Conservation (phyloP, 2,888 invertebrate genomes). For the Melanostoma mellinum region DNA sequence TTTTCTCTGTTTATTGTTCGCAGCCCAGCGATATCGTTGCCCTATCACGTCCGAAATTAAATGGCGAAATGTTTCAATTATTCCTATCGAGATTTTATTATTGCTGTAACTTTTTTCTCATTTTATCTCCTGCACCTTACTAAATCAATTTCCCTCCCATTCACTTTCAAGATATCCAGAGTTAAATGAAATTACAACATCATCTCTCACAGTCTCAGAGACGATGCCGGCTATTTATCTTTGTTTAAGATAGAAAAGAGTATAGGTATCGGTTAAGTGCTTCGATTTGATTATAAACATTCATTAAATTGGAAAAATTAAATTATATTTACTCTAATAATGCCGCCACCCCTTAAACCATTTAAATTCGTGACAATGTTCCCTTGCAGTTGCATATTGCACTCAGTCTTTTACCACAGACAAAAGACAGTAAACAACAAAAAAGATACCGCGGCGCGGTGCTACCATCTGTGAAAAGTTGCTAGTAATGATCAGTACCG, state of each 20-base stretch:
- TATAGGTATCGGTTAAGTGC: constrained; percentile 21
- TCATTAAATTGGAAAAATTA: constrained; percentile 50
- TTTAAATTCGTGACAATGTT: constrained; percentile 63
- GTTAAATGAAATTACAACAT: constrained; percentile 65
- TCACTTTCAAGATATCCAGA: constrained; percentile 51
- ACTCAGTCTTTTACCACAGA: constrained; percentile 26
- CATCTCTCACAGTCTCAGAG: constrained; percentile 22
- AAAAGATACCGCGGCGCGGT: constrained; percentile 2
- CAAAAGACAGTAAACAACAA: background rate
- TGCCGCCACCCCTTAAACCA: constrained; percentile 48
- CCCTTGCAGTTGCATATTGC: background rate
- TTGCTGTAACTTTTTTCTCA: constrained; percentile 23
- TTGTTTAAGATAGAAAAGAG: constrained; percentile 20
- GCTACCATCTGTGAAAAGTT: constrained; percentile 35
- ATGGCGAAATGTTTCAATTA: constrained; percentile 79
- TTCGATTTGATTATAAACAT: constrained; percentile 44
- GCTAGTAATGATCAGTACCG: constrained; percentile 52
- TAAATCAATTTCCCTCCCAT: constrained; percentile 61
- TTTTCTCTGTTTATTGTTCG: constrained; percentile 5
- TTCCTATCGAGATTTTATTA: constrained; percentile 69
- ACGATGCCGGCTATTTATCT: constrained; percentile 31
- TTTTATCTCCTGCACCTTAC: constrained; percentile 36
- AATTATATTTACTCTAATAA: constrained; percentile 65
- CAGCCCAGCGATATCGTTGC: constrained; percentile 70
- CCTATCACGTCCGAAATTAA: constrained; percentile 80